Conservation (phyloP, 2,113 vertebrate species). For the Argyrosomus japonicus region DNA sequence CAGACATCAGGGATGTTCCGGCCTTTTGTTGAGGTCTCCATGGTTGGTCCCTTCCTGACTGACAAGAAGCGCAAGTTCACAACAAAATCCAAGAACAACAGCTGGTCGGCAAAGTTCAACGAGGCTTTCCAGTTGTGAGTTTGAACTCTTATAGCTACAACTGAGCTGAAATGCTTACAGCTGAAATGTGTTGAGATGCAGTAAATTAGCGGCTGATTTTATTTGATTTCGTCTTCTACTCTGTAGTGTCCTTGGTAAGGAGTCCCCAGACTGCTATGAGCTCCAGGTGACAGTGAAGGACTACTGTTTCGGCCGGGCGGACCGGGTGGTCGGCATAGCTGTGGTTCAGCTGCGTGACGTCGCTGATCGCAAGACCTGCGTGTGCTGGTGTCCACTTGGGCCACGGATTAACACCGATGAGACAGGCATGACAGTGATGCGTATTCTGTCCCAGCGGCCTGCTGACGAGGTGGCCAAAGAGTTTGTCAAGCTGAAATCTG, state of each 20-base stretch:
- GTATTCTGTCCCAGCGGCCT: slow-evolving; percentile 94
- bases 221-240: neutral
- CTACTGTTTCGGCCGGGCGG: slow-evolving; percentile 97
- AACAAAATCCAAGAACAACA: slow-evolving; percentile 99
- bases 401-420: slow-evolving; percentile 91
- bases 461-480: slow-evolving; percentile 97
- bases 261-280: slow-evolving; percentile 92
- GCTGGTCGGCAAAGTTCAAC: slow-evolving; percentile 96
- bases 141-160: neutral
- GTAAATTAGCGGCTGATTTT: neutral
- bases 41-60: slow-evolving; percentile 92
- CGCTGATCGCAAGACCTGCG: slow-evolving; percentile 91
- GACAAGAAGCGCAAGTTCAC: slow-evolving; percentile 98
- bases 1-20: slow-evolving; percentile 97
- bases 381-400: slow-evolving; percentile 95
- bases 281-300: slow-evolving; percentile 96
- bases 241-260: slow-evolving; percentile 90
- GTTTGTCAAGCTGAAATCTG: slow-evolving; percentile 95
- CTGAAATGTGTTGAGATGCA: no score
- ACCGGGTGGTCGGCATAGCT: slow-evolving; percentile 92
- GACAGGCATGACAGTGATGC: slow-evolving; percentile 92
- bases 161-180: neutral
- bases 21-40: slow-evolving; percentile 94
- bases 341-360: slow-evolving; percentile 94
- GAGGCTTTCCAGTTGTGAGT: slow-evolving; percentile 96